These are phyloP conservation scores for Montipora foliosa DNA, from an alignment of 64 coral and sea anemone genomes.

Conservation along the genomic window DNA sequence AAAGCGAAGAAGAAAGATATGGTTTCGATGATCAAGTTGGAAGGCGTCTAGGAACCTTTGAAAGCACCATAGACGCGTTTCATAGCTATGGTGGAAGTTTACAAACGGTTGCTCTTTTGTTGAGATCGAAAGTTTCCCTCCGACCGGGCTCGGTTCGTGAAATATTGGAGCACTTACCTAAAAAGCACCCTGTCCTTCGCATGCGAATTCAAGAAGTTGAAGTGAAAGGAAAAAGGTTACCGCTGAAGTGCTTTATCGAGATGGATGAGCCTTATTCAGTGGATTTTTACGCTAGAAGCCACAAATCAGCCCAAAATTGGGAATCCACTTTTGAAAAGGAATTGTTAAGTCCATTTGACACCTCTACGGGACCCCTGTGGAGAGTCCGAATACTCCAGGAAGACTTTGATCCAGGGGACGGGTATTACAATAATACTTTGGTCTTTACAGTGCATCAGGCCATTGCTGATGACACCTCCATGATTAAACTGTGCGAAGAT, in stretches of 20 bases:
- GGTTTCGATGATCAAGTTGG: constrained; percentile 13
- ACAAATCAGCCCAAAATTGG: constrained; percentile 55
- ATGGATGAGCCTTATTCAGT: constrained; percentile 51
- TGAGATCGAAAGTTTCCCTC: constrained; percentile 35
- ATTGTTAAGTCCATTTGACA: constrained; percentile 48
- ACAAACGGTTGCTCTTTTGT: constrained; percentile 36
- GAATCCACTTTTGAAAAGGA: constrained; percentile 60
- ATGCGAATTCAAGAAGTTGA: constrained; percentile 49
- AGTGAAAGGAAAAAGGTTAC: neutral
- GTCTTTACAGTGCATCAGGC: constrained; percentile 43
- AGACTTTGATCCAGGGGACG: constrained; percentile 56
- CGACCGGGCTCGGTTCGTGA: constrained; percentile 15
- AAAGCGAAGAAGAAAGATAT: neutral
- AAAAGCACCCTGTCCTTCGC: constrained; percentile 42
- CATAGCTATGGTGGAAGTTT: constrained; percentile 65
- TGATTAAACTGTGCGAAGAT: constrained; percentile 45
- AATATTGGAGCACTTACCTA: constrained; percentile 43
- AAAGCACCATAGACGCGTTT: constrained; percentile 52
- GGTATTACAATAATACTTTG: constrained; percentile 50
- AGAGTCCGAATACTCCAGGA: constrained; percentile 63
- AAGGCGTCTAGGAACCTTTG: constrained; percentile 39
- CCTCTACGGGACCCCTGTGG: constrained; percentile 68
- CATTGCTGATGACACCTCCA: constrained; percentile 41
- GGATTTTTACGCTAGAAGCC: constrained; percentile 53
- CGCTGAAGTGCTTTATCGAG: constrained; percentile 49